These are phyloP conservation scores for Cyclophora albipunctata DNA, from an alignment of 2,888 invertebrate species.

Conservation along the genomic window DNA sequence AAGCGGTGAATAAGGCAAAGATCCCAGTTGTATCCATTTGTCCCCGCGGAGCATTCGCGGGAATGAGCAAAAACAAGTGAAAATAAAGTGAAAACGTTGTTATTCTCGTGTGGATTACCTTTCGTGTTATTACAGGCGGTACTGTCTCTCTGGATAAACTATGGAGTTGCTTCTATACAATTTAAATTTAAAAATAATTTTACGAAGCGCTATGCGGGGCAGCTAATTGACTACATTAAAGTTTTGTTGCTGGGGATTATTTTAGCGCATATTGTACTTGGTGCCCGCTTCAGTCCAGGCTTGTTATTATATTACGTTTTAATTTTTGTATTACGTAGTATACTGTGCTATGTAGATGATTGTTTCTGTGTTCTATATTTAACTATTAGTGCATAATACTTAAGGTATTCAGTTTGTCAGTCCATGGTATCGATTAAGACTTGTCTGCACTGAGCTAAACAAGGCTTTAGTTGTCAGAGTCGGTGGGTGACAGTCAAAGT, in stretches of 20 bases:
- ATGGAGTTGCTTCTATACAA: constrained; percentile 35
- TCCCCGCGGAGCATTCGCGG: constrained; percentile 50
- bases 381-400: no score
- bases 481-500: no score
- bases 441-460: no score
- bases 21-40: constrained; percentile 50
- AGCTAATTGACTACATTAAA: constrained; percentile 44
- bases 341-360: no score
- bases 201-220: constrained; percentile 23
- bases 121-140: constrained; percentile 43
- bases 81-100: constrained; percentile 68
- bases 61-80: constrained; percentile 62
- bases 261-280: constrained; percentile 14
- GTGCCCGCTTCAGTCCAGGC: no score
- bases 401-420: no score
- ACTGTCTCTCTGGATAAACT: constrained; percentile 41
- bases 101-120: constrained; percentile 63
- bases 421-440: no score
- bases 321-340: no score
- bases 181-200: constrained; percentile 45
- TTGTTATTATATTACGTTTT: no score
- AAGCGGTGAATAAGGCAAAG: constrained; percentile 48
- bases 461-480: no score
- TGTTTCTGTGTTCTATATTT: no score
- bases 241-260: constrained; percentile 32